These are phyloP conservation scores for Philotrypesis tridentata DNA, from an alignment of 1,140 invertebrate genomes.

Conservation along the genomic window DNA sequence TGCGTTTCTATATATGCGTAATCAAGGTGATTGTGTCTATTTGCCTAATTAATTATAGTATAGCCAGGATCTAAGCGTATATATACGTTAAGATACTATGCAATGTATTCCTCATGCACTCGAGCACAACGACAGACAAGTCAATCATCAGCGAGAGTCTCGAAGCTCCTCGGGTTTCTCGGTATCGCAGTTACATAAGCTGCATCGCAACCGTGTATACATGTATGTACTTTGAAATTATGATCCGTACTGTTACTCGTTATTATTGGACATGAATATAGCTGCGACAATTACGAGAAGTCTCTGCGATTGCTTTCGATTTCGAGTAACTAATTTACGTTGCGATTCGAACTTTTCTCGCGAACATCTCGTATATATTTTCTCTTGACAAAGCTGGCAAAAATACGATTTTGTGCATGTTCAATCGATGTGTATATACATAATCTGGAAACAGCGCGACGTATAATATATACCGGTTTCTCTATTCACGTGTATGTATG, in stretches of 20 bases:
- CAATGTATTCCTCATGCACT: neutral
- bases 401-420: neutral
- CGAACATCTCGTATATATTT: no score
- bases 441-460: constrained; percentile 10
- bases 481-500: neutral
- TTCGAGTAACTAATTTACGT: no score
- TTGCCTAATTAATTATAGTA: constrained; percentile 9
- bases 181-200: neutral
- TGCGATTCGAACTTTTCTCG: no score
- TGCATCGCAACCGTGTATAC: no score
- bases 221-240: constrained; percentile 4
- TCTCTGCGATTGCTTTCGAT: no score
- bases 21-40: neutral
- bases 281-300: no score
- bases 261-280: neutral
- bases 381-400: neutral
- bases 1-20: neutral
- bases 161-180: neutral
- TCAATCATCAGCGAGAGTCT: neutral
- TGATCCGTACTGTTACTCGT: no score
- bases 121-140: neutral
- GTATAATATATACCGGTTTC: neutral
- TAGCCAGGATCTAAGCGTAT: neutral
- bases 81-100: neutral
- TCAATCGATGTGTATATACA: no score